Evolutionary conservation across 2,113 vertebrate species (phyloP).

Genomic region (Psammodynastes pulverulentus): DNA sequence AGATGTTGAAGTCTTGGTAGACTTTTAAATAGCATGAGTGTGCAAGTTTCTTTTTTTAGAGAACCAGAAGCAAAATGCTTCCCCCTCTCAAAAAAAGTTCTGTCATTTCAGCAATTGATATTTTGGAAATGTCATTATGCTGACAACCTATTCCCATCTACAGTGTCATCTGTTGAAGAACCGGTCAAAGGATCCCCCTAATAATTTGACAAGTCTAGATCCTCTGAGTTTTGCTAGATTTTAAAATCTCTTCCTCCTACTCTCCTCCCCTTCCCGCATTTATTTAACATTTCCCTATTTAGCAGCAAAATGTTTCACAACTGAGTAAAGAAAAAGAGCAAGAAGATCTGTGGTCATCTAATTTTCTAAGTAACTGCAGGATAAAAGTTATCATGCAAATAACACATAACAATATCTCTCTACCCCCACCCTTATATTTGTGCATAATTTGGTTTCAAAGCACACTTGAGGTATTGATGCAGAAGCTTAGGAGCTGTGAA

Average conservation of each 20-base stretch:
- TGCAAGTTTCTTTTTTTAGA: slow-evolving; percentile 24
- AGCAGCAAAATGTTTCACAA: slow-evolving; percentile 29
- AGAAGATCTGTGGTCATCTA: slow-evolving; percentile 23
- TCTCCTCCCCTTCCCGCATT: slow-evolving; percentile 24
- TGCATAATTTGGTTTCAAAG: neutral
- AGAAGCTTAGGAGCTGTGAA: neutral
- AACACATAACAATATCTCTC: neutral
- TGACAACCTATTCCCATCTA: slow-evolving; percentile 31
- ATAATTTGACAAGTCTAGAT: slow-evolving; percentile 9
- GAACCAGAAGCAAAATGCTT: neutral
- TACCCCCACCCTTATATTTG: neutral
- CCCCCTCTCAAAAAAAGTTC: slow-evolving; percentile 27
- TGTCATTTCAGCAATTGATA: slow-evolving; percentile 54
- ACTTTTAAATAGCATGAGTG: slow-evolving; percentile 32
- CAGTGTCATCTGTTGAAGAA: slow-evolving; percentile 37
- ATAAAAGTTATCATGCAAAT: slow-evolving; percentile 8
- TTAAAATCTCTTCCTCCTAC: slow-evolving; percentile 26
- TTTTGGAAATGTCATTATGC: slow-evolving; percentile 56
- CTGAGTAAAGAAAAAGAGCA: neutral
- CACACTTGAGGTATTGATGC: neutral
- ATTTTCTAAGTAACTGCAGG: slow-evolving; percentile 24
- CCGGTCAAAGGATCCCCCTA: neutral
- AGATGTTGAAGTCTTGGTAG: slow-evolving; percentile 49
- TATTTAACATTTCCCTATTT: slow-evolving; percentile 1
- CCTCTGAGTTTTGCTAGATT: slow-evolving; percentile 26